Percentiles rank a stretch among this genome's conserved stretches.
Conservation (phyloP, 2,888 invertebrate species). For the Drosophila hamatofila region DNA sequence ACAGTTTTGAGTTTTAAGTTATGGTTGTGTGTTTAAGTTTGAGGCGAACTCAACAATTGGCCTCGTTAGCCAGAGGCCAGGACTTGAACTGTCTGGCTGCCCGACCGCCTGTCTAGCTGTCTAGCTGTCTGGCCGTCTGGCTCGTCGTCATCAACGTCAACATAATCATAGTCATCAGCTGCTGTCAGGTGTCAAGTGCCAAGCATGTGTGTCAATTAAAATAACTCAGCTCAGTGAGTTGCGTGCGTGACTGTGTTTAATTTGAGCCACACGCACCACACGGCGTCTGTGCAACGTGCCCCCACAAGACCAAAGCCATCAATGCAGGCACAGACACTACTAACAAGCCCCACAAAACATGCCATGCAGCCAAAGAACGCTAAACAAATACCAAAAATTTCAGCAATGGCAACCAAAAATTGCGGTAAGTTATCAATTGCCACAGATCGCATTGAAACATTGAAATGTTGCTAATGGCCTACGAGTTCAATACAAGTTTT, state of each 20-base stretch:
- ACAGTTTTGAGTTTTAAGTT: slow-evolving; percentile 18
- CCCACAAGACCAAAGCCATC: slow-evolving; percentile 9
- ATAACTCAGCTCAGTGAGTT: slow-evolving; percentile 70
- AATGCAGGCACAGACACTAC: slow-evolving; percentile 7
- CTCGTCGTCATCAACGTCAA: slow-evolving; percentile 29
- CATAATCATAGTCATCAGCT: slow-evolving; percentile 37
- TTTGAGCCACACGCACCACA: slow-evolving; percentile 48
- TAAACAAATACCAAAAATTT: slow-evolving; percentile 15
- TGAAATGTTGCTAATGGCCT: slow-evolving; percentile 34
- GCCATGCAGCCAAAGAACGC: slow-evolving; percentile 11
- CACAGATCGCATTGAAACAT: slow-evolving; percentile 27
- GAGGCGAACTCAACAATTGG: slow-evolving; percentile 32
- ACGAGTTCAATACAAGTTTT: slow-evolving; percentile 12
- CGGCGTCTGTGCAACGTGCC: slow-evolving; percentile 49
- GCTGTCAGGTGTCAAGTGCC: slow-evolving; percentile 67
- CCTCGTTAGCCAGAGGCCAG: slow-evolving; percentile 48
- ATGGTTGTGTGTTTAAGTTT: slow-evolving; percentile 24
- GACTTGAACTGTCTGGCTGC: slow-evolving; percentile 13
- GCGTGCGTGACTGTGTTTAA: slow-evolving; percentile 71
- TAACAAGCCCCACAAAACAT: slow-evolving; percentile 8
- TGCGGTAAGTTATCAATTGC: slow-evolving; percentile 45
- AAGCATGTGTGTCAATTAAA: slow-evolving; percentile 76
- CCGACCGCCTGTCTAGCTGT: slow-evolving; percentile 11
- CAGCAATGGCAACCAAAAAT: slow-evolving; percentile 22
- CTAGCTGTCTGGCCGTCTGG: neutral